phyloP scores from a whole-genome alignment of 1,140 invertebrate genomes.

The Aculops lycopersici region DNA sequence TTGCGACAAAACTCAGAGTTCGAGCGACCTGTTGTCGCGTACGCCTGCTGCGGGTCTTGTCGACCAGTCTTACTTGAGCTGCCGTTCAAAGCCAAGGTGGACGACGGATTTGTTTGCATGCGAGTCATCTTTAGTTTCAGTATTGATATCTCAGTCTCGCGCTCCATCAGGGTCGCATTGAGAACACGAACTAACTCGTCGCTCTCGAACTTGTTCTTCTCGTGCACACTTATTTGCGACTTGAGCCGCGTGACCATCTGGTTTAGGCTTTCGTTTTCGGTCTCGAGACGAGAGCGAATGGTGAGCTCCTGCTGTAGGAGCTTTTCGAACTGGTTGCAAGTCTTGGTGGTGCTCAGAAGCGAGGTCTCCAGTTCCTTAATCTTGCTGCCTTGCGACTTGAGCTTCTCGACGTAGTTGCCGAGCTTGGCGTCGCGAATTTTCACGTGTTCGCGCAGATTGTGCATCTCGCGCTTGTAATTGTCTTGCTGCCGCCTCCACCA shows the following conservation, averaged over 20 bases:
- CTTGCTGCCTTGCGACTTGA: neutral
- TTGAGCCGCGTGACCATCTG: neutral
- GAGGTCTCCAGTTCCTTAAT: neutral
- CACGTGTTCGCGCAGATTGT: neutral
- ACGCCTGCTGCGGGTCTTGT: too few species aligned
- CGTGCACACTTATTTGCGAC: neutral
- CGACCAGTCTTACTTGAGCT: too few species aligned
- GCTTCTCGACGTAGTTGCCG: neutral
- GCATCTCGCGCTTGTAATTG: neutral
- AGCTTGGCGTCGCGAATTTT: neutral
- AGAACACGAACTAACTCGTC: neutral
- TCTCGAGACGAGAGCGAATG: neutral
- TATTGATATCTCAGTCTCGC: neutral
- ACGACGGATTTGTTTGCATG: neutral
- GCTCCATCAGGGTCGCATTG: neutral
- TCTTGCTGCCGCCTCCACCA: neutral
- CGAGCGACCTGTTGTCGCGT: too few species aligned
- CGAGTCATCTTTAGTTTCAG: neutral
- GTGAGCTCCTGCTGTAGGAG: neutral
- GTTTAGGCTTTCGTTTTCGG: neutral
- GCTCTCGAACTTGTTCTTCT: neutral
- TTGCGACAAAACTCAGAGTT: too few species aligned
- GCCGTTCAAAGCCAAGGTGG: too few species aligned
- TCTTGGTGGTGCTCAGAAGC: neutral
- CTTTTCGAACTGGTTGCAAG: neutral